Conservation (phyloP, 2,888 invertebrate genomes). For the Abscondita cerata region DNA sequence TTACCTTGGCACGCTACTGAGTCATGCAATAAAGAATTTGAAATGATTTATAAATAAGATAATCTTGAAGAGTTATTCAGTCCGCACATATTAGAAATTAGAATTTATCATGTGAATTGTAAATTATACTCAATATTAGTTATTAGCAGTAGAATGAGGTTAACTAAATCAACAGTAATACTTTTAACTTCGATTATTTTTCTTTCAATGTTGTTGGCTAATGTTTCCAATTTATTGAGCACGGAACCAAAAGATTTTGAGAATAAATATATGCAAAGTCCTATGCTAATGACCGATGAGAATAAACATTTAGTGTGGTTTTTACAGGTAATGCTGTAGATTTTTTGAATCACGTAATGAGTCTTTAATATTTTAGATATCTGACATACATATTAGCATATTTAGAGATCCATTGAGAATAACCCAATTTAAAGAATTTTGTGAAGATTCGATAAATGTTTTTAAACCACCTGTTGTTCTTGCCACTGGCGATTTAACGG, state of each 20-base stretch:
- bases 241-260: constrained; percentile 57
- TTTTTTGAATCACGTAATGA: constrained; percentile 7
- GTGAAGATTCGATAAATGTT: constrained; percentile 72
- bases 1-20: too few species aligned
- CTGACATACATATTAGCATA: constrained; percentile 88
- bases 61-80: too few species aligned
- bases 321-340: constrained; percentile 67
- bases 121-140: not conserved
- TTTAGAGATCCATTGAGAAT: constrained; percentile 78
- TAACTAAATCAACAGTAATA: constrained; percentile 68
- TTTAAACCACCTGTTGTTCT: constrained; percentile 80
- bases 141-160: constrained; percentile 63
- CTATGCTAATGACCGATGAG: constrained; percentile 60
- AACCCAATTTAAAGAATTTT: constrained; percentile 80
- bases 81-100: too few species aligned
- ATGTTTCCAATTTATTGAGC: constrained; percentile 71
- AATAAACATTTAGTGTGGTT: constrained; percentile 75
- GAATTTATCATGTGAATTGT: too few species aligned
- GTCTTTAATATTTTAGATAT: constrained; percentile 70
- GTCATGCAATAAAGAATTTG: too few species aligned
- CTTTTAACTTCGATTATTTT: constrained; percentile 68
- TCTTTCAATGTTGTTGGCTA: constrained; percentile 72
- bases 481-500: constrained; percentile 88
- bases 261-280: constrained; percentile 52
- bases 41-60: too few species aligned